These are phyloP conservation scores for Procambarus clarkii DNA, from an alignment of 1,140 invertebrate species.

Conservation along the genomic window DNA sequence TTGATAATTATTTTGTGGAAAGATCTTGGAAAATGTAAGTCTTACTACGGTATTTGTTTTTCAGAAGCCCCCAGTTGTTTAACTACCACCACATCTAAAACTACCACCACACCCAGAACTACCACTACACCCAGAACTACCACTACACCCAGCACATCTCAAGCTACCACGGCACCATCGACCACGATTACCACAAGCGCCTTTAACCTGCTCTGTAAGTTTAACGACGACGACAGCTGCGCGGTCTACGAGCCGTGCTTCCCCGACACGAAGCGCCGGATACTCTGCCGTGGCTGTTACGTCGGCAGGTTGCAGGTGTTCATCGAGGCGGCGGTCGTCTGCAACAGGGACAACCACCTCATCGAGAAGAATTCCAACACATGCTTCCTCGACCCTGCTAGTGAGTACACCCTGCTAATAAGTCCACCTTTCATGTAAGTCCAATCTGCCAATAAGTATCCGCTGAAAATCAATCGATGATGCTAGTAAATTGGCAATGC, in stretches of 20 bases:
- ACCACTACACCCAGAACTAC: too few species aligned
- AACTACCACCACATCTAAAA: too few species aligned
- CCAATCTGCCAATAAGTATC: too few species aligned
- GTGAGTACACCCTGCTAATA: not conserved
- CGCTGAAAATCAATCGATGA: too few species aligned
- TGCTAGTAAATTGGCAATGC: too few species aligned
- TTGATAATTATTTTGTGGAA: too few species aligned
- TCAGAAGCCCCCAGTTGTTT: too few species aligned
- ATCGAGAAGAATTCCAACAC: not conserved
- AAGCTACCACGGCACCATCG: not conserved
- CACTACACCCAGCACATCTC: not conserved
- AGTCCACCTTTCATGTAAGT: too few species aligned
- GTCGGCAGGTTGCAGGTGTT: not conserved
- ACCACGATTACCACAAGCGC: not conserved
- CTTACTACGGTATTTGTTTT: too few species aligned
- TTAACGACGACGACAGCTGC: not conserved
- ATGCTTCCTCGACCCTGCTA: not conserved
- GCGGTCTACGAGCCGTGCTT: not conserved
- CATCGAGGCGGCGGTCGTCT: not conserved
- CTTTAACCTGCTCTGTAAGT: not conserved
- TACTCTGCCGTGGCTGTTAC: slow-evolving; percentile 18
- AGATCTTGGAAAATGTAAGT: too few species aligned
- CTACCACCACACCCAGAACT: too few species aligned
- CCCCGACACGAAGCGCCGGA: not conserved
- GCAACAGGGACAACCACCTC: not conserved